phyloP scores from a whole-genome alignment of 1,140 invertebrate genomes.

The Pectinophora gossypiella region DNA sequence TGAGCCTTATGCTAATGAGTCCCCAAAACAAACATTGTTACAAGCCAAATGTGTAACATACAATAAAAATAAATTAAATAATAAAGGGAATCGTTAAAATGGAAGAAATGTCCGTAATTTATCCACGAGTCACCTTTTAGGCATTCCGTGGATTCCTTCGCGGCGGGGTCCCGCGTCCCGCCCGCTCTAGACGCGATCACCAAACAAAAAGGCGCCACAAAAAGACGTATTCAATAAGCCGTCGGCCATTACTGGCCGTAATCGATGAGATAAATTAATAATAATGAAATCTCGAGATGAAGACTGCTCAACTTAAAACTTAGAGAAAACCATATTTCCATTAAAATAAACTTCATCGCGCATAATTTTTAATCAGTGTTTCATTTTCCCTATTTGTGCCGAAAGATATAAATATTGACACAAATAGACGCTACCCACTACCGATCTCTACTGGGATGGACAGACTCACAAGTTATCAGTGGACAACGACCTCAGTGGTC shows the following conservation, averaged over 20 bases:
- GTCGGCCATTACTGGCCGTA: constrained; percentile 54
- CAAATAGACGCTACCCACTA: no score
- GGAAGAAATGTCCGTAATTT: constrained; percentile 69
- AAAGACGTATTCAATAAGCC: constrained; percentile 70
- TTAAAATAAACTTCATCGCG: no score
- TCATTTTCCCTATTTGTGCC: no score
- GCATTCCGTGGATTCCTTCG: constrained; percentile 66
- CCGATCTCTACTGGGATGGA: no score
- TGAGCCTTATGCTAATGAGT: constrained; percentile 64
- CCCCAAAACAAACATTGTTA: constrained; percentile 72
- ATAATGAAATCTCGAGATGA: constrained; percentile 44
- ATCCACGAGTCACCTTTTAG: constrained; percentile 70
- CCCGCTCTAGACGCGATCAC: constrained; percentile 61
- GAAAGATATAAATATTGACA: no score
- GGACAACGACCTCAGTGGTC: no score
- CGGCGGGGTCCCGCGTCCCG: constrained; percentile 45
- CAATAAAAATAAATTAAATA: constrained; percentile 74
- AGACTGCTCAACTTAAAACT: no score
- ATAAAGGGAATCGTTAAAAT: constrained; percentile 72
- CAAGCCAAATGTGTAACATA: constrained; percentile 70
- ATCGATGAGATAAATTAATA: constrained; percentile 58
- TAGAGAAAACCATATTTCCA: not conserved
- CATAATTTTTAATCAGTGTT: no score
- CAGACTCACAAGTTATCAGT: no score
- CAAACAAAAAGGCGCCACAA: constrained; percentile 69